A percentile compares a stretch with the other conserved stretches of the same genome.
Evolutionary conservation across 2,113 vertebrate species (phyloP).

Genomic region (Xyrauchen texanus): DNA sequence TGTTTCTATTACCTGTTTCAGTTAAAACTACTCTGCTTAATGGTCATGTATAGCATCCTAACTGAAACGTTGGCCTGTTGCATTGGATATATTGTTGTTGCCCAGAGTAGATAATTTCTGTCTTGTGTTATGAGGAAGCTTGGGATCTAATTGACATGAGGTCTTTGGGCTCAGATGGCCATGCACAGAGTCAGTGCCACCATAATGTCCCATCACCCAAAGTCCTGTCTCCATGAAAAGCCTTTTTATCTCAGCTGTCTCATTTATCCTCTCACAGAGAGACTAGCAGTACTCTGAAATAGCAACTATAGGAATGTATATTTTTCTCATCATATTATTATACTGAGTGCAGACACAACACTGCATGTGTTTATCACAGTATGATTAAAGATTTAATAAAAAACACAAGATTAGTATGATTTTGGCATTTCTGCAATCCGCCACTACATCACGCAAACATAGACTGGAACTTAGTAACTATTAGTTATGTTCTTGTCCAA

Average conservation of each 20-base stretch:
- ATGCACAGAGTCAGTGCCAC: constrained; percentile 49
- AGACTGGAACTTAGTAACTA: constrained; percentile 10
- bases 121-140: constrained; percentile 49
- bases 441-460: constrained; percentile 21
- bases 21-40: too few relatives aligned
- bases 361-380: too few relatives aligned
- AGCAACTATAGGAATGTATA: neutral
- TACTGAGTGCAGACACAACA: too few relatives aligned
- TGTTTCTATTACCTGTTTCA: too few relatives aligned
- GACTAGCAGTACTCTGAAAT: neutral
- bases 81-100: constrained; percentile 22
- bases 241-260: too few relatives aligned
- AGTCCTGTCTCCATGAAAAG: too few relatives aligned
- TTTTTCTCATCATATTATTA: too few relatives aligned
- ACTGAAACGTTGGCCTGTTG: constrained; percentile 2
- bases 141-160: constrained; percentile 63
- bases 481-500: neutral
- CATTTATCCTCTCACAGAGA: constrained; percentile 5
- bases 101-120: constrained; percentile 7
- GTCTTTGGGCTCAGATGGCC: constrained; percentile 30
- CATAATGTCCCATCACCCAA: too few relatives aligned
- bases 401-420: too few relatives aligned
- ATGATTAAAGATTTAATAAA: too few relatives aligned
- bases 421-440: neutral
- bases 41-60: constrained; percentile 17